Base-by-base conservation (phyloP, 2,888 invertebrate genomes). In the Dasysyrphus albostriatus region DNA sequence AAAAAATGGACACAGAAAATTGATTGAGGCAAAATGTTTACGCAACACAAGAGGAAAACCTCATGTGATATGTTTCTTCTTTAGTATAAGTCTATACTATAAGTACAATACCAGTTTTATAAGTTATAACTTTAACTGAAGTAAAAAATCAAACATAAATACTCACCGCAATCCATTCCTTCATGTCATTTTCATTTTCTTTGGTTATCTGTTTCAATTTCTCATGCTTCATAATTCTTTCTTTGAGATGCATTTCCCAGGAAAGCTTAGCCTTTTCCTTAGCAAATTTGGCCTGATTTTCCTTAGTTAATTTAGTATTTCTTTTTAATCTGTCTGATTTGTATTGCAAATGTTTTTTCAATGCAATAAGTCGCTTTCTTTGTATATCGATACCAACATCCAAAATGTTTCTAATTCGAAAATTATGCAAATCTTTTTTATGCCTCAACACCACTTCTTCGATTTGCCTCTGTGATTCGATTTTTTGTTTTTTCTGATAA, bases 301-400 rank as follows among this genome's bases (percentile, higher is more conserved):
- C 90, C 0, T 82, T 54, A 39, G 90, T 51, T 0, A 74, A 67
- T 3, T 88, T 88, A 56, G 90, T 78, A 39, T 91, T 90, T 59
- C 88, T 90, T n/a, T 90, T 89, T 3, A 90, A 88, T 4, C 91
- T 90, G 42, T 91, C 91, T 61, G 90, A 90, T 49, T 92, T 92
- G 29, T 90, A 90, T 69, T 91, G 91, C 37, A 90, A 89, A 14
- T 90, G 82, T 75, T 92, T 92, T 87, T 93, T 93, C 5, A 91
- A 75, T n/a, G 89, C 90, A 37, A 93, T 92, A 10, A 92, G 65
- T 12, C 90, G 89, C 34, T 91, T 91, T 6, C 91, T 89, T 77
- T 90, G 89, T 49, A 91, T 54, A 81, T 93, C 92, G 42, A 88
- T 72, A 14, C 90, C 89, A 9, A 89, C 70, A 16, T 89, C 89